Base-by-base conservation (phyloP, 2,797 vertebrate species). In the Fistularia tabacaria region DNA sequence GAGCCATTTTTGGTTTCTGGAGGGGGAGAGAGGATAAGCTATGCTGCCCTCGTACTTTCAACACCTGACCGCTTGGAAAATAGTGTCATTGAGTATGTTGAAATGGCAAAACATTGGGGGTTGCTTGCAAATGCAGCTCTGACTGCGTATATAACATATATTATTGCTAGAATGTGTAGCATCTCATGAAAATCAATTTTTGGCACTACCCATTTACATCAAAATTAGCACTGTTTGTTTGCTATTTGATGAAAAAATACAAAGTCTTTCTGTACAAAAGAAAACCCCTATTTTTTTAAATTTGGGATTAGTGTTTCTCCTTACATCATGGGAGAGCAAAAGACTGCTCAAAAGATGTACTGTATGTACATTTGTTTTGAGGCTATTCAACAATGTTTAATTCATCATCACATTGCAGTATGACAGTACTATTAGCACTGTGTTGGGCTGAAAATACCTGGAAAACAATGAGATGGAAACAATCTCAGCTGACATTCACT, bases 1-100 rank as follows among this genome's bases (percentile, higher is more conserved):
- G 72, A 78, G 66, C 80, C 76, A 78, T 81, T 80, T 77, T 75
- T 83, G 69, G 63, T 79, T 84, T 72, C 81, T 84, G 71, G 61
- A 73, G 62, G 50, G 70, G 14, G 59, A 43, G 39, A 53, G 68
- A 62, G 72, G 77, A 81, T 78, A 87, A 82, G 83, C 85, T 87
- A 82, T 84, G 81, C 74, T 67, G 63, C 63, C 13, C n/a, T 71
- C 76, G 73, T 71, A 76, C 77, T 74, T 59, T 70, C 71, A 70
- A 71, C 66, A 80, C 66, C 79, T 82, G 82, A 82, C 80, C 74
- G 55, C 69, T 57, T 79, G 58, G 62, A 69, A 67, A 79, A 74
- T 25, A 77, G 55, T 66, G 1, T 79, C 80, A 64, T 76, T 75
- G 71, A 46, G 77, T 10, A 58, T 70, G 65, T 51, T 73, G 72